Conservation (phyloP, 2,113 vertebrate genomes). For the Pseudopipra pipra region DNA sequence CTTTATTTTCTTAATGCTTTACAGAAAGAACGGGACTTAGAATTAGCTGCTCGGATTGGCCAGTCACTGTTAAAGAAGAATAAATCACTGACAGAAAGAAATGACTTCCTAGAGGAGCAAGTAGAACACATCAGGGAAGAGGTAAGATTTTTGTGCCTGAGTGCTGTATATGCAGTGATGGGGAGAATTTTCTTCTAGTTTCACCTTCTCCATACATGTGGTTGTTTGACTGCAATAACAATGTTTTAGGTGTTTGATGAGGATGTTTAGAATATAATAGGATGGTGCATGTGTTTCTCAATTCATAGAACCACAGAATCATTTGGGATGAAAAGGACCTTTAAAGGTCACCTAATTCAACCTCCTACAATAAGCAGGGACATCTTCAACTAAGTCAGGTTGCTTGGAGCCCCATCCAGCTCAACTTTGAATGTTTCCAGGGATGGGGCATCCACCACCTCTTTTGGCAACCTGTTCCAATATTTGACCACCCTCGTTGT, state of each 20-base stretch:
- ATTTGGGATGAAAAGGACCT: neutral
- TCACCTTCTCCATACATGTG: neutral
- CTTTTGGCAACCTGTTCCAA: neutral
- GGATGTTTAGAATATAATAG: neutral
- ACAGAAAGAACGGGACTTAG: slow-evolving; percentile 98
- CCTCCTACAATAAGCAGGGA: neutral
- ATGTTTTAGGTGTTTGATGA: neutral
- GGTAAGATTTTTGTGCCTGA: slow-evolving; percentile 67
- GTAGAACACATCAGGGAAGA: slow-evolving; percentile 95
- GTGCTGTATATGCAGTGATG: neutral
- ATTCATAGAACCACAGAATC: neutral
- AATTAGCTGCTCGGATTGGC: slow-evolving; percentile 95
- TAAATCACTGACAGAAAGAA: slow-evolving; percentile 92
- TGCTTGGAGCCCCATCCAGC: neutral
- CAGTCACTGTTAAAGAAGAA: slow-evolving; percentile 98
- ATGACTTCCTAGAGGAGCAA: slow-evolving; percentile 92
- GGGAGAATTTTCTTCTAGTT: neutral
- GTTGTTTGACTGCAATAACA: neutral
- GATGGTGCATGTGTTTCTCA: neutral
- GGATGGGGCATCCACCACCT: too few species aligned
- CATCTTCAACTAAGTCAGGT: neutral
- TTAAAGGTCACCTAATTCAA: neutral
- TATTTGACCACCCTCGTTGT: neutral
- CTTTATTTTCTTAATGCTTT: neutral
- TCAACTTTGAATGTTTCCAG: neutral